Evolutionary conservation across 2,113 vertebrate genomes (phyloP).

Genomic region (Oxyura jamaicensis): DNA sequence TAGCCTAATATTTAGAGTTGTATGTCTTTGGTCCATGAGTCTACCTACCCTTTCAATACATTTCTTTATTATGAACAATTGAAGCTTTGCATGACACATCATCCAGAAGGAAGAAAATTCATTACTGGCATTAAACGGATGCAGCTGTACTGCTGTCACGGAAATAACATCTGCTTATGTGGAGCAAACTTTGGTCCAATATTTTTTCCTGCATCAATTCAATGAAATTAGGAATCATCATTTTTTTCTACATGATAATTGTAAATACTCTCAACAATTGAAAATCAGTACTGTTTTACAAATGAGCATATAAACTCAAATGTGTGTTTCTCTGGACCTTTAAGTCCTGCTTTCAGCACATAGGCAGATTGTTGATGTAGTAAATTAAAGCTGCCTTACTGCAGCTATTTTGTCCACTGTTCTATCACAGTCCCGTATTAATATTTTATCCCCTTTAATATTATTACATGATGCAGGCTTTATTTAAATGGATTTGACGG

Average conservation of each 20-base stretch:
- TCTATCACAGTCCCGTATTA: constrained; percentile 73
- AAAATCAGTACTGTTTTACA: constrained; percentile 47
- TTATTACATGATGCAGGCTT: constrained; percentile 81
- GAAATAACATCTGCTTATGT: not conserved
- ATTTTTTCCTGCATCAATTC: not conserved
- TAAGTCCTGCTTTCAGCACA: constrained; percentile 64
- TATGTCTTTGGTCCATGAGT: not conserved
- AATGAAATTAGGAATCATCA: not conserved
- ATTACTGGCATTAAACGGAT: not conserved
- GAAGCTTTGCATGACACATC: not conserved
- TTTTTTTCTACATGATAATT: not conserved
- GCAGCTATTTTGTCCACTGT: constrained; percentile 69
- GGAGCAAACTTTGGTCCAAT: not conserved
- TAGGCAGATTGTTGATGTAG: constrained; percentile 69
- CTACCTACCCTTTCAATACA: not conserved
- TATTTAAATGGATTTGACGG: constrained; percentile 82
- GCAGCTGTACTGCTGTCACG: not conserved
- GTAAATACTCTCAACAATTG: constrained; percentile 20
- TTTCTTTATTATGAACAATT: not conserved
- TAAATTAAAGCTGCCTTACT: constrained; percentile 75
- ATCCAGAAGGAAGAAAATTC: not conserved
- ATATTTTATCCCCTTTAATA: constrained; percentile 83
- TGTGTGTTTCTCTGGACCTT: constrained; percentile 39
- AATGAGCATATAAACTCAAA: constrained; percentile 24
- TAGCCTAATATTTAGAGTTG: not conserved